Conservation (phyloP, 2,888 invertebrate species). For the Mimumesa dahlbomi region DNA sequence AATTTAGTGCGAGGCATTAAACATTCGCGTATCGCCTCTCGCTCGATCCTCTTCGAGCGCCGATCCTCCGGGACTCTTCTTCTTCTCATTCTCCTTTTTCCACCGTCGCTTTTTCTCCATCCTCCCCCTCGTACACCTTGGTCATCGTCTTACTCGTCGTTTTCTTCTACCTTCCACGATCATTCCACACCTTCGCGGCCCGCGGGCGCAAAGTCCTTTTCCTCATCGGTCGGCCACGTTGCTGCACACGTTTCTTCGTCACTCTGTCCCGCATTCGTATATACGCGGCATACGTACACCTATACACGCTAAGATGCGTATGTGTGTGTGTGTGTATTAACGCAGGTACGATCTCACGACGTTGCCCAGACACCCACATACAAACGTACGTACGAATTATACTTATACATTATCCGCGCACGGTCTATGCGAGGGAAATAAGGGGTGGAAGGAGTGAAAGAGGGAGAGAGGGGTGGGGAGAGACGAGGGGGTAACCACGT, state of each 20-base stretch:
- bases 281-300: conserved; percentile 22
- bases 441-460: too few species aligned
- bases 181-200: conserved; percentile 56
- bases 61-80: conserved; percentile 39
- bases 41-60: conserved; percentile 49
- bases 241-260: conserved; percentile 32
- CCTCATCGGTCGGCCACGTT: conserved; percentile 28
- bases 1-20: conserved; percentile 74
- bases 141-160: conserved; percentile 13
- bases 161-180: conserved; percentile 36
- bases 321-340: conserved; percentile 5
- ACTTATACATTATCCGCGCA: conserved; percentile 6
- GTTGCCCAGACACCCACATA: too few species aligned
- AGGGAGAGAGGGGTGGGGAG: not conserved
- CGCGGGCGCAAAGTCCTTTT: conserved; percentile 35
- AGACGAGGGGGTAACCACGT: conserved; percentile 3
- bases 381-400: not conserved
- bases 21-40: conserved; percentile 67
- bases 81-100: conserved; percentile 3
- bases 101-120: conserved; percentile 7
- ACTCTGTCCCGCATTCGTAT: conserved; percentile 4
- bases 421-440: not conserved
- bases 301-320: conserved; percentile 22
- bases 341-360: too few species aligned
- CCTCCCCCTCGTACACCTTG: conserved; percentile 9